Evolutionary conservation across 2,797 vertebrate genomes (phyloP), one percentile per base, ranked within the genome.

Genomic region (Aerospiza tachiro): DNA sequence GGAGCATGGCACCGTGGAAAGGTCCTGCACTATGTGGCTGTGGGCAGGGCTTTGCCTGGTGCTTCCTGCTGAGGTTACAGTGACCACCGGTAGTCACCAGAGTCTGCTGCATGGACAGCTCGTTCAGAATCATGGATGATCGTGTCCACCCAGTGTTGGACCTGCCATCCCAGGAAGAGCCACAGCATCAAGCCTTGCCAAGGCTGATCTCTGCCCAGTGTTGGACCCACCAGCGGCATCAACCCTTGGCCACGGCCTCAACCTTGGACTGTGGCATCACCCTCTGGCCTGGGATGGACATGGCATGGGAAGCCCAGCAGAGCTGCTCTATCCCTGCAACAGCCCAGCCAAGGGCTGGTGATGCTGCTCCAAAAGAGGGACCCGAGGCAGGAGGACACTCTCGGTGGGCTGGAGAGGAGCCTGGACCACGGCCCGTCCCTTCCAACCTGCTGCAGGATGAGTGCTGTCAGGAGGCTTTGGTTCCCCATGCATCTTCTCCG

Each of bases 221-320:
- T 5, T 61, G 21, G 67, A 36, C 53, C 1, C 3, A 29, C n/a
- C 28, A 62, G 59, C 0, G 0, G 13, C 2, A 3, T 79, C 40
- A 72, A 0, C 23, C 22, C 18, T 62, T 35, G 22, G 8, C 5
- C 33, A 25, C 0, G 0, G 33, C 29, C 36, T 49, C 56, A 50
- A 7, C 49, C 44, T 56, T 40, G 80, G 72, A 52, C 44, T 3
- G 0, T 0, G 0, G 33, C 6, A 8, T 70, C 53, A 31, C 35
- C 68, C 59, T 77, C 45, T 75, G 55, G 23, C 38, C 58, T 56
- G 81, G 45, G 33, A 33, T 31, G n/a, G 65, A 42, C 4, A 1
- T 2, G 26, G 29, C 26, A 5, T 26, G 38, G 67, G 59, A 52
- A 55, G 36, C 40, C 16, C 75, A 47, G 33, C 38, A 82, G 55